These are phyloP conservation scores for Actias luna DNA, from an alignment of 2,888 invertebrate species.

Conservation along the genomic window DNA sequence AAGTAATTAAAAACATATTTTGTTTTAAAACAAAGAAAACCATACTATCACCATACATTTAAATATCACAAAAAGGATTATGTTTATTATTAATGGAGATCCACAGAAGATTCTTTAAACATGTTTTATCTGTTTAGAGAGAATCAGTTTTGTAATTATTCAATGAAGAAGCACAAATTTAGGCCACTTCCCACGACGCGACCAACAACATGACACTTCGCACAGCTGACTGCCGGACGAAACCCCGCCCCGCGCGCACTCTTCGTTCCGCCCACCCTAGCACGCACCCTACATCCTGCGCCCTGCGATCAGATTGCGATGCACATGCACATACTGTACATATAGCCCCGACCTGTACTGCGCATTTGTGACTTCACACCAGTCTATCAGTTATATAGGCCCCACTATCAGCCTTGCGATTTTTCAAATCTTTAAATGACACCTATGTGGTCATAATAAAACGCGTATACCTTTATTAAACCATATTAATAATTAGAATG, in stretches of 20 bases:
- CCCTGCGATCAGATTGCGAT: slow-evolving; percentile 52
- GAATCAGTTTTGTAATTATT: slow-evolving; percentile 2
- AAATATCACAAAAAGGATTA: neutral
- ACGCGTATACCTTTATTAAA: neutral
- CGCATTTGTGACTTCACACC: slow-evolving; percentile 20
- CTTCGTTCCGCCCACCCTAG: slow-evolving; percentile 39
- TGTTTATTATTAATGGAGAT: neutral
- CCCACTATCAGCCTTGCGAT: neutral
- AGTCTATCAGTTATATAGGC: neutral
- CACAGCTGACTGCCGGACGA: slow-evolving; percentile 78
- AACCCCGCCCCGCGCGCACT: slow-evolving; percentile 46
- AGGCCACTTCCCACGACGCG: slow-evolving; percentile 69
- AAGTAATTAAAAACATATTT: slow-evolving; percentile 16
- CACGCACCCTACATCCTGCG: slow-evolving; percentile 50
- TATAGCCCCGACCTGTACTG: slow-evolving; percentile 29
- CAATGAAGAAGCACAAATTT: slow-evolving; percentile 53
- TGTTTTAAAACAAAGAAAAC: slow-evolving; percentile 19
- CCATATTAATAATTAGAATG: neutral
- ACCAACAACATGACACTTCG: slow-evolving; percentile 66
- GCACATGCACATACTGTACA: slow-evolving; percentile 43
- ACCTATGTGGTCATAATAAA: neutral
- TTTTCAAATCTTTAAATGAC: neutral
- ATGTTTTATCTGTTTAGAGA: neutral
- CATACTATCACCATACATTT: slow-evolving; percentile 5
- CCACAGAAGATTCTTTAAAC: neutral